Base-by-base conservation (phyloP, 2,888 invertebrate species). In the Caenorhabditis sp. region DNA sequence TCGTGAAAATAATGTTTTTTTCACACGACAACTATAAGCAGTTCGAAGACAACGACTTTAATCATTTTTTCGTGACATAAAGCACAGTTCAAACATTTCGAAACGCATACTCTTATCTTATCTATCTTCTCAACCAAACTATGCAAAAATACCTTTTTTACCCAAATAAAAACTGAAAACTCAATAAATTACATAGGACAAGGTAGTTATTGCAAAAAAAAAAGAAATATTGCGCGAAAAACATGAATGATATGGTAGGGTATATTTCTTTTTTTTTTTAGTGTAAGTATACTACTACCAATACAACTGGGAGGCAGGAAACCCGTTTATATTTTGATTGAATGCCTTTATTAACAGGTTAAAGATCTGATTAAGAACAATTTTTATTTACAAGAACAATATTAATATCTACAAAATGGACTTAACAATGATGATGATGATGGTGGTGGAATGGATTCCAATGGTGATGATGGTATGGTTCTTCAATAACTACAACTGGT, bases 381-480 rank as follows among this genome's bases (percentile, higher is more conserved):
- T 10, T 10, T 12, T 43, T 43, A 43, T 43, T 43, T 43, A 43
- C 43, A 43, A 43, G 43, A 36, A 36, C 5, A 36, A 36, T 36
- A 8, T 36, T 36, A n/a, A n/a, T 36, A 36, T 36, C 5, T 36
- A 36, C 5, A 36, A 36, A 10, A 3, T 54, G 52, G 12, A 66
- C 31, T 31, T 31, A 31, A 31, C 61, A 69, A 63, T 63, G 66
- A 57, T 73, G 73, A 60, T 73, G 73, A 60, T 72, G 72, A 59
- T 72, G 72, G 54, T 72, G 72, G 59, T 68, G 72, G 65, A 66
- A 73, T 56, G 68, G 73, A 52, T 73, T 65, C 59, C 67, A 63
- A 59, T 74, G 74, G 43, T 73, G 73, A 56, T 64, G 64, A 63
- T 74, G 66, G 43, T 74, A 70, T 38, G 69, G 69, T 56, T 74